These are phyloP conservation scores for Pelecanus crispus DNA, from an alignment of 2,113 vertebrate species.

Conservation along the genomic window DNA sequence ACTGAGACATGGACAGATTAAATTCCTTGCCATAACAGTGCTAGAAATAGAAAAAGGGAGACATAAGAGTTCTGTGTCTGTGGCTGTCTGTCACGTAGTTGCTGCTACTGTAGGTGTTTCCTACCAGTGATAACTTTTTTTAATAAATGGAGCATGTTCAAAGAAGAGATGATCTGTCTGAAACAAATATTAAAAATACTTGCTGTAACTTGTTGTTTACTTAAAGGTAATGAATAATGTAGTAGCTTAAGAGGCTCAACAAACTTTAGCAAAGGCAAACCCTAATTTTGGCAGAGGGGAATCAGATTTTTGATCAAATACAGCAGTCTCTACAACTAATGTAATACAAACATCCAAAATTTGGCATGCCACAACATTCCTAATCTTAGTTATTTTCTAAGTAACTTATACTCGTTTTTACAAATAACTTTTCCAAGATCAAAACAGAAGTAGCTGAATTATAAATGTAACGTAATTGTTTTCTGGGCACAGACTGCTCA, in stretches of 20 bases:
- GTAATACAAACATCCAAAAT: neutral
- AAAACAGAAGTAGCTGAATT: neutral
- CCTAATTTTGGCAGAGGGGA: neutral
- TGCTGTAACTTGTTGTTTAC: neutral
- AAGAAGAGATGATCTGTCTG: neutral
- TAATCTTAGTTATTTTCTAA: neutral
- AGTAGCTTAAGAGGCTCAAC: neutral
- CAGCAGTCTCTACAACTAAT: neutral
- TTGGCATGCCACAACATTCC: neutral
- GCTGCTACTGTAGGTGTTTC: slow-evolving; percentile 5
- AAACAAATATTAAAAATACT: neutral
- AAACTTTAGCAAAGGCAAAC: neutral
- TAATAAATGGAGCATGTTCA: neutral
- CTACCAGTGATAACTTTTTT: neutral
- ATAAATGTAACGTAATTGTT: neutral
- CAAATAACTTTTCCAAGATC: neutral
- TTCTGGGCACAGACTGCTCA: neutral
- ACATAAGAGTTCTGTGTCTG: neutral
- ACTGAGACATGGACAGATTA: neutral
- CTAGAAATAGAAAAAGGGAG: slow-evolving; percentile 1
- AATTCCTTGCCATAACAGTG: neutral
- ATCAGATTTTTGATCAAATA: neutral
- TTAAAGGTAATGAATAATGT: neutral
- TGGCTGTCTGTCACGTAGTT: slow-evolving; percentile 40
- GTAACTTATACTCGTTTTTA: neutral